phyloP scores from a whole-genome alignment of 2,113 vertebrate genomes.

The Gulo gulo region DNA sequence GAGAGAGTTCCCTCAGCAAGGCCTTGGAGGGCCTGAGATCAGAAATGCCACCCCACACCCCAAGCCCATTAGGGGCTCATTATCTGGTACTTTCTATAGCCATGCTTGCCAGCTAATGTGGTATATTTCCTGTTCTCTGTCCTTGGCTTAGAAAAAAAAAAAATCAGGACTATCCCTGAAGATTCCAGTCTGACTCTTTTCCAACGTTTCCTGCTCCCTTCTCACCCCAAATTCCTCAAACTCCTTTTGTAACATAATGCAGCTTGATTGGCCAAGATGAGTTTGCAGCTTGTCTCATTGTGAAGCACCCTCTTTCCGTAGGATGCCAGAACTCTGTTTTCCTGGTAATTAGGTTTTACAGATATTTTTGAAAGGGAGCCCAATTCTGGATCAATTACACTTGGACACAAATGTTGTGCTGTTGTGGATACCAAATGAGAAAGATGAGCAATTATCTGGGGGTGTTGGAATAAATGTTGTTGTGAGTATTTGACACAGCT shows the following conservation, averaged over 20 bases:
- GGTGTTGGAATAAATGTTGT: slow-evolving; percentile 70
- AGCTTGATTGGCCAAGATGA: slow-evolving; percentile 63
- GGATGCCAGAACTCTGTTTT: slow-evolving; percentile 71
- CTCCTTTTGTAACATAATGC: slow-evolving; percentile 53
- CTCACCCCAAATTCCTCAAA: slow-evolving; percentile 5
- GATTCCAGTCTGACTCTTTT: slow-evolving; percentile 1
- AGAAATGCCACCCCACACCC: neutral
- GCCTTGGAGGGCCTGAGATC: neutral
- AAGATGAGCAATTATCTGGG: slow-evolving; percentile 74
- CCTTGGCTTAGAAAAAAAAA: slow-evolving; percentile 4
- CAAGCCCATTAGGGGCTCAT: neutral
- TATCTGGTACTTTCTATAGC: slow-evolving; percentile 4
- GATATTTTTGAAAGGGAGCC: slow-evolving; percentile 77
- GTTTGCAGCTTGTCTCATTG: slow-evolving; percentile 36
- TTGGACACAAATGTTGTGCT: slow-evolving; percentile 68
- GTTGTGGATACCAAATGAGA: slow-evolving; percentile 72
- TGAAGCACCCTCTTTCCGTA: slow-evolving; percentile 64
- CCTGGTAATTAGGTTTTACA: slow-evolving; percentile 76
- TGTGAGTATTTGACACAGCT: slow-evolving; percentile 70
- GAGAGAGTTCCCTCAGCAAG: neutral
- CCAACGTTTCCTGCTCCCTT: slow-evolving; percentile 35
- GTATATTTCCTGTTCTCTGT: neutral
- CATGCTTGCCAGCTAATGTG: neutral
- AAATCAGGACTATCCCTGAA: slow-evolving; percentile 32
- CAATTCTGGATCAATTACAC: slow-evolving; percentile 77